A percentile compares a stretch with the other conserved stretches of the same genome.
Conservation (phyloP, 2,113 vertebrate species). For the Poecilia latipinna region DNA sequence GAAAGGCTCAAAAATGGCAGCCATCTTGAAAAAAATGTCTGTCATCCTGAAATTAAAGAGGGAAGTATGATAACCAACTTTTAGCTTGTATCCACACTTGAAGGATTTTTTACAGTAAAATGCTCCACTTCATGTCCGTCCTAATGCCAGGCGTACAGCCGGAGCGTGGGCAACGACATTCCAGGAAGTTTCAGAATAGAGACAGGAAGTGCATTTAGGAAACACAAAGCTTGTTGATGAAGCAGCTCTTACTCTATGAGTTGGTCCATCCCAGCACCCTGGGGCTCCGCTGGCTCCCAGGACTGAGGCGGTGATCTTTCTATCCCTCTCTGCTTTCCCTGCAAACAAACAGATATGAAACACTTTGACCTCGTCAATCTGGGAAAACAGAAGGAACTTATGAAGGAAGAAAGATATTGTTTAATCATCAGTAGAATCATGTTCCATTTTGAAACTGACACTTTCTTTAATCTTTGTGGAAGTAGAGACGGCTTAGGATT, state of each 20-base stretch:
- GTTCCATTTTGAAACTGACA: neutral
- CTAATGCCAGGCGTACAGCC: slow-evolving; percentile 31
- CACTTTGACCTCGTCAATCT: slow-evolving; percentile 1
- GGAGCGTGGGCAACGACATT: slow-evolving; percentile 58
- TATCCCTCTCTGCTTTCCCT: slow-evolving; percentile 34
- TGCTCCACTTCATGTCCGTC: neutral
- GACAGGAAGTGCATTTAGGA: slow-evolving; percentile 62
- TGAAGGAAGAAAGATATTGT: neutral
- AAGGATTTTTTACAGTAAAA: too few relatives aligned
- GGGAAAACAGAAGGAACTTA: slow-evolving; percentile 5
- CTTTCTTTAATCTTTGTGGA: slow-evolving; percentile 1
- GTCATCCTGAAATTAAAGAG: too few relatives aligned
- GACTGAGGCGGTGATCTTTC: slow-evolving; percentile 32
- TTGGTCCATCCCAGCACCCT: slow-evolving; percentile 74
- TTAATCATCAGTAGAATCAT: slow-evolving; percentile 18
- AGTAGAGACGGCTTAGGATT: neutral
- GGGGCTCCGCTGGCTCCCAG: slow-evolving; percentile 43
- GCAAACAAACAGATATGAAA: slow-evolving; percentile 33
- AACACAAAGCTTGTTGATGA: slow-evolving; percentile 54
- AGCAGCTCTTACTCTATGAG: slow-evolving; percentile 70
- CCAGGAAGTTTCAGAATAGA: slow-evolving; percentile 72
- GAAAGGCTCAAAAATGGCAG: too few relatives aligned
- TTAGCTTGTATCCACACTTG: too few relatives aligned
- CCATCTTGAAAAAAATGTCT: too few relatives aligned
- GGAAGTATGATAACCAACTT: too few relatives aligned